Evolutionary conservation across 2,888 invertebrate species (phyloP), one percentile per base, ranked within the genome.

Genomic region (Polydrusus tereticollis): DNA sequence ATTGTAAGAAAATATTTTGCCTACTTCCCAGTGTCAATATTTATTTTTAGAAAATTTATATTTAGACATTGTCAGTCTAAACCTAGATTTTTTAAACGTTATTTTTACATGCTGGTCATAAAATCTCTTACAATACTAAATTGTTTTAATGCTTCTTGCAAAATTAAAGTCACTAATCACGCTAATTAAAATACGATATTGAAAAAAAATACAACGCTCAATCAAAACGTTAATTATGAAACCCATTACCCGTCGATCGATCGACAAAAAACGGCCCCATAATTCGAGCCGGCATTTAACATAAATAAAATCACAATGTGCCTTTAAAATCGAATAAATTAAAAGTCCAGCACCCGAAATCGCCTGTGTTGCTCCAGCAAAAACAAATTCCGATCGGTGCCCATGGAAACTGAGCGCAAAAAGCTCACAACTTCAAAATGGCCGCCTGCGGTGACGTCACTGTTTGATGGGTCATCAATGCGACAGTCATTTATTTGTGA

Each of bases 371-470:
- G 23, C 23, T 59, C 29, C 52, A 1, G 52, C 47, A 62, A 62
- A 62, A 62, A 41, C 59, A 41, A 41, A 59, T 59, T 59, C 36
- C 38, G 58, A 38, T 8, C 41, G 43, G 21, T 43, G 26, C 26
- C 52, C 52, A 29, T 55, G 52, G 29, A 55, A 29, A 16, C 52
- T 29, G 29, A 1, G 2, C 14, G 14, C 41, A 64, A 64, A 64
- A 64, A 64, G 64, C 38, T 33, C n/a, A 52, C 23, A 26, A 52
- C 36, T 64, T 18, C 64, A 64, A 64, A 38, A 64, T 64, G 64
- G 64, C 64, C 64, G 64, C n/a, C n/a, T n/a, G 21, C 38, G 5
- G 52, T 43, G 43, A 59, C 38, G 16, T 16, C 41, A 26, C 38
- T 1, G 43, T 59, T 43, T 59, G 41, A 41, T 59, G 20, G 59